These are phyloP conservation scores for Strongylocentrotus purpuratus DNA, from an alignment of 35 echinoderm and acorn worm genomes.

Conservation along the genomic window DNA sequence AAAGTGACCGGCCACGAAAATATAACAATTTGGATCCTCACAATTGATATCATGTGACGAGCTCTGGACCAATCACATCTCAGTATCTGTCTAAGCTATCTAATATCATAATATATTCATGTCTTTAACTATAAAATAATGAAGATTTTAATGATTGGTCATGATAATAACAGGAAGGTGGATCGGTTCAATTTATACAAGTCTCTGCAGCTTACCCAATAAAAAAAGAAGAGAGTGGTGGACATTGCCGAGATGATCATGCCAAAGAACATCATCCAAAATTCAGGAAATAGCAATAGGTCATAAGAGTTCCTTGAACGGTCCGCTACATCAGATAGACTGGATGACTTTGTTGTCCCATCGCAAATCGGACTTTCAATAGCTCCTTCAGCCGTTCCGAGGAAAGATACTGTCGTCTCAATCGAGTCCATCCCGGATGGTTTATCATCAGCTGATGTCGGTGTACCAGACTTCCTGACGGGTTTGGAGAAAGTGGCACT, in stretches of 20 bases:
- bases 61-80: too few species aligned
- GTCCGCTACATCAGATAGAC: neutral
- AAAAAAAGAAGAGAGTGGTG: neutral
- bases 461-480: neutral
- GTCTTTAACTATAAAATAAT: neutral
- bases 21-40: too few species aligned
- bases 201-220: conserved; percentile 6
- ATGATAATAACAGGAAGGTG: neutral
- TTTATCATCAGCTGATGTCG: neutral
- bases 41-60: too few species aligned
- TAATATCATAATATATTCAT: neutral
- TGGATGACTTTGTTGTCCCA: neutral
- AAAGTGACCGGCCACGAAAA: too few species aligned
- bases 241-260: neutral
- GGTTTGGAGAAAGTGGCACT: neutral
- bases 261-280: neutral
- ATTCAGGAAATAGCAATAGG: conserved; percentile 5
- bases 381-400: neutral
- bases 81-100: too few species aligned
- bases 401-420: neutral
- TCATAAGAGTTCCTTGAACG: neutral
- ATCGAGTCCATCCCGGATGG: neutral
- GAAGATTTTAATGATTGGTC: neutral
- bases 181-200: neutral
- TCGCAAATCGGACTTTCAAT: neutral